Conservation (phyloP, 2,797 vertebrate species). For the Hylomyscus alleni region DNA sequence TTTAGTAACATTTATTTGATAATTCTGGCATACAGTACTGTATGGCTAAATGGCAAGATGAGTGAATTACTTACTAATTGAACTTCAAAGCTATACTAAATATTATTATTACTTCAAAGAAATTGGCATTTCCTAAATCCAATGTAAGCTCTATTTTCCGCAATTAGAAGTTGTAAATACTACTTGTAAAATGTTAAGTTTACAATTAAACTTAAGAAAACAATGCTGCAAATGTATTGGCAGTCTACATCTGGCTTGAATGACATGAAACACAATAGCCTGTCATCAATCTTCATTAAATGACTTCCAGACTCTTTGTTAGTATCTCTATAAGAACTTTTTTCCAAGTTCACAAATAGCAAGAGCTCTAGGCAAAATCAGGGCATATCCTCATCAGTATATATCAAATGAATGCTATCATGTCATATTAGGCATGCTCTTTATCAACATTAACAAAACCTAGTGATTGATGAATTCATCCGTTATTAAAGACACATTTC, state of each 20-base stretch:
- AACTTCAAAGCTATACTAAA: conserved; percentile 44
- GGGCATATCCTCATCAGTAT: neutral
- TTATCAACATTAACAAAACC: conserved; percentile 35
- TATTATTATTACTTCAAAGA: neutral
- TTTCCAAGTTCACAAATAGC: conserved; percentile 3
- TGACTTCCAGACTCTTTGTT: neutral
- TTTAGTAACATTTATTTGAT: neutral
- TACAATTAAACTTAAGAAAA: neutral
- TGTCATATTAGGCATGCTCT: neutral
- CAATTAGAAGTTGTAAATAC: neutral
- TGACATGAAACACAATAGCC: neutral
- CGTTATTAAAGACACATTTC: neutral
- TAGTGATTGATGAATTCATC: neutral
- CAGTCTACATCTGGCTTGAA: conserved; percentile 16
- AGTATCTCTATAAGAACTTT: neutral
- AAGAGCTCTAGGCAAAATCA: neutral
- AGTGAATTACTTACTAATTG: neutral
- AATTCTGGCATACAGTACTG: neutral
- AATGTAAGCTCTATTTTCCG: neutral
- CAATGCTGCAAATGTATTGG: neutral
- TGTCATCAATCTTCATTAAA: conserved; percentile 21
- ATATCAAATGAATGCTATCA: neutral
- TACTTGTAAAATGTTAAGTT: neutral
- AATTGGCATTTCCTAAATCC: neutral
- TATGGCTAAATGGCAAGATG: neutral